phyloP scores from a whole-genome alignment of 2,888 invertebrate species.

The Lysandra bellargus region DNA sequence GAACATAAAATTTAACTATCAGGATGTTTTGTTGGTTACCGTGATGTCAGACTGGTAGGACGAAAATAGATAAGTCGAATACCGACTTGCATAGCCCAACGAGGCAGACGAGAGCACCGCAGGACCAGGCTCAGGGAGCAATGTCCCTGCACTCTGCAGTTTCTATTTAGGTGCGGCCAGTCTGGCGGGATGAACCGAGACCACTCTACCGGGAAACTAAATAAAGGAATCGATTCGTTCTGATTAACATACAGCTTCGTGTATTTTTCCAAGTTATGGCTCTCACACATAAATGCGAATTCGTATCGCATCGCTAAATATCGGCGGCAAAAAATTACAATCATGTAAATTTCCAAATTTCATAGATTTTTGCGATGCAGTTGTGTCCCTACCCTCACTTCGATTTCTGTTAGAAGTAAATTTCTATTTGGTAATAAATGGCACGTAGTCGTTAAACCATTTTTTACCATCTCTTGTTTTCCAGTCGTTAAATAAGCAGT shows the following conservation, averaged over 20 bases:
- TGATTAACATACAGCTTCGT: conserved; percentile 40
- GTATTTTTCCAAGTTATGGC: background rate
- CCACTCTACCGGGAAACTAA: conserved; percentile 70
- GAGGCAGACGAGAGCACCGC: conserved; percentile 66
- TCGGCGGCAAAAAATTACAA: background rate
- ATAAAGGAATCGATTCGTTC: conserved; percentile 61
- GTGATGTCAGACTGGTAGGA: conserved; percentile 33
- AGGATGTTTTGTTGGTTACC: conserved; percentile 32
- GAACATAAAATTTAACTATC: conserved; percentile 32
- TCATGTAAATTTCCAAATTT: background rate
- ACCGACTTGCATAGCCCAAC: conserved; percentile 52
- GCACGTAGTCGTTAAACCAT: background rate
- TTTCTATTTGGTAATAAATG: background rate
- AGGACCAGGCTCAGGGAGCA: conserved; percentile 74
- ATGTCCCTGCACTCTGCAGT: conserved; percentile 78
- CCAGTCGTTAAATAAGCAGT: conserved; percentile 9
- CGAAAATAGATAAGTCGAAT: conserved; percentile 41
- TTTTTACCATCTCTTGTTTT: conserved; percentile 8
- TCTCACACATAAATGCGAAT: background rate
- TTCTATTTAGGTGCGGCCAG: conserved; percentile 80
- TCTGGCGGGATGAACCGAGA: conserved; percentile 68
- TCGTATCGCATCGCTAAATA: background rate
- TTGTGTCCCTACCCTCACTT: background rate
- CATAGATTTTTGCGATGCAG: background rate
- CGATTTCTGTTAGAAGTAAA: background rate